A percentile compares a stretch with the other conserved stretches of the same genome.
Conservation (phyloP, 2,888 invertebrate genomes). For the Julus scanicus region DNA sequence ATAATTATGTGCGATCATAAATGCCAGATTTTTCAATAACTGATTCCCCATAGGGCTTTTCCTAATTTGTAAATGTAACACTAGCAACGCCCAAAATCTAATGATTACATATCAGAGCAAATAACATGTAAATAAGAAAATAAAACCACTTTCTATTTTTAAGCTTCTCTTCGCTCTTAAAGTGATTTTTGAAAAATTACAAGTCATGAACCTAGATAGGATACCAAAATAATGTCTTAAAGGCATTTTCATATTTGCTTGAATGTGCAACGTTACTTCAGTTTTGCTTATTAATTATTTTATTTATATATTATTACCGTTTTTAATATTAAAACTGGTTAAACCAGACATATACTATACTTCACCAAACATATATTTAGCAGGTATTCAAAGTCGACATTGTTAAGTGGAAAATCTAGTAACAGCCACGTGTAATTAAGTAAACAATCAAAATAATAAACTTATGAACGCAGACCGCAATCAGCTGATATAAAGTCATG, state of each 20-base stretch:
- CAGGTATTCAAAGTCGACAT: too few relatives aligned
- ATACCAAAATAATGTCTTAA: background rate
- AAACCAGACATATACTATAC: background rate
- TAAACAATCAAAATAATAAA: too few relatives aligned
- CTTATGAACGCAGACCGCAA: too few relatives aligned
- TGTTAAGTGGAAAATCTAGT: too few relatives aligned
- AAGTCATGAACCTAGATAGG: background rate
- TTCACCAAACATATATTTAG: background rate
- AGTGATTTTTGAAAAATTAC: background rate
- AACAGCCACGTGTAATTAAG: too few relatives aligned
- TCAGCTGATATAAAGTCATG: too few relatives aligned
- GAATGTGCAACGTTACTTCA: background rate
- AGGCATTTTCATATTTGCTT: background rate
- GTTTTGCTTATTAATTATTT: background rate
- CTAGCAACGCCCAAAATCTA: background rate
- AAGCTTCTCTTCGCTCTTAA: background rate
- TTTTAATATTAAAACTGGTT: background rate
- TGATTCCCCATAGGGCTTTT: background rate
- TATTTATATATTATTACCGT: background rate
- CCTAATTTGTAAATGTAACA: background rate
- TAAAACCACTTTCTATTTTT: constrained; percentile 15
- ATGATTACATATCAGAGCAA: background rate
- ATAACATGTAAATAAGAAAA: background rate
- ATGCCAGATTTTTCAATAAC: background rate
- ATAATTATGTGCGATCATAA: background rate